Evolutionary conservation across 1,140 invertebrate species (phyloP), one percentile per base, ranked within the genome.

Genomic region (Dendrolimus kikuchii): DNA sequence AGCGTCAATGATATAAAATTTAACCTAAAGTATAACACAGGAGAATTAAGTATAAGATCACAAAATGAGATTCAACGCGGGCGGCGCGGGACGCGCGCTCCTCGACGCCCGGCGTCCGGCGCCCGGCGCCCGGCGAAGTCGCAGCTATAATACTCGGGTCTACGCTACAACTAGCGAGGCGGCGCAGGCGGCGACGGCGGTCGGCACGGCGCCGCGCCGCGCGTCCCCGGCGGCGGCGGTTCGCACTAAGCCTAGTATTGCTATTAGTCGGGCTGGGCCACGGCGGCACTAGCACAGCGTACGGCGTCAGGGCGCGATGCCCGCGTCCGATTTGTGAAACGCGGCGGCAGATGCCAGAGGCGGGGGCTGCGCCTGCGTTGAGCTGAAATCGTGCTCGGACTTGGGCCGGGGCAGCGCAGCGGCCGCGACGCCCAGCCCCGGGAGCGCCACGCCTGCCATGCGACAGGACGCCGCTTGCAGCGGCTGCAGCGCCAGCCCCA

Each of bases 361-460:
- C 66, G 77, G 73, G 64, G 71, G 73, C 71, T 75, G 69, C 62
- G 77, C 65, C 60, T 91, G 90, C 62, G 92, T 90, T 48, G 92
- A 91, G 55, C 92, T 90, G 78, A 95, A 94, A 84, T 94, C 94
- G 84, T 92, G 94, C 77, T 95, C 94, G 47, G 93, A 94, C 79
- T 95, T 95, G 64, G 94, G 94, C 61, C 93, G 89, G 37, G 94
- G 94, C 64, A 95, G 81, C 8, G 88, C 78, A 40, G 88, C 78
- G 39, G 89, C 81, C 51, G 90, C 59, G 91, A 90, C 69, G 86
- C 79, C 68, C 88, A 92, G 56, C 90, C 89, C 65, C 88, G 89
- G 81, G 91, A 92, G 79, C 89, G 88, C 55, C 77, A 89, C 81
- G 91, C 92, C 85, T 86, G 88, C 55, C 79, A 83, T 85, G 64